phyloP scores from a whole-genome alignment of 1,140 invertebrate species.

The Eupristina koningsbergeri region DNA sequence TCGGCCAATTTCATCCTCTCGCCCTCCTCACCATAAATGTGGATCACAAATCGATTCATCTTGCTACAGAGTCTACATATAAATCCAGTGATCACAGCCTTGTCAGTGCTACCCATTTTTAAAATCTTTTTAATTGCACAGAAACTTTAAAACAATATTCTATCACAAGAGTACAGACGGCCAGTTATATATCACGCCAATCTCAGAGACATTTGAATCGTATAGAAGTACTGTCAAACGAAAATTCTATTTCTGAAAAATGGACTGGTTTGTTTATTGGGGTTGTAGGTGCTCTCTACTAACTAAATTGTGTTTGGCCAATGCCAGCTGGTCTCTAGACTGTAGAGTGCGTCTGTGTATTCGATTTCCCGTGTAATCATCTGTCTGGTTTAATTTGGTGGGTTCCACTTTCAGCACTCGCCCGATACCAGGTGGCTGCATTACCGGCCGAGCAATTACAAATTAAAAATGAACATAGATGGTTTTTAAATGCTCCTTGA shows the following conservation, averaged over 20 bases:
- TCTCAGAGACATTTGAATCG: slow-evolving; percentile 5
- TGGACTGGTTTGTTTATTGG: slow-evolving; percentile 48
- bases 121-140: background rate
- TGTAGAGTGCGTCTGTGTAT: slow-evolving; percentile 25
- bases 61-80: slow-evolving; percentile 85
- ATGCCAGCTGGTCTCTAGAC: slow-evolving; percentile 34
- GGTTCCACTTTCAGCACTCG: background rate
- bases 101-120: slow-evolving; percentile 83
- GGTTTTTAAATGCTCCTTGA: too few species aligned
- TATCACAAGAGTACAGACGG: background rate
- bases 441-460: slow-evolving; percentile 25
- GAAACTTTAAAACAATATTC: background rate
- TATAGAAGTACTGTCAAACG: slow-evolving; percentile 26
- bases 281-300: background rate
- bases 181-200: background rate
- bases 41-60: slow-evolving; percentile 85
- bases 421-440: background rate
- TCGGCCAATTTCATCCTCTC: slow-evolving; percentile 80
- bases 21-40: slow-evolving; percentile 84
- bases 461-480: background rate
- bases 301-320: slow-evolving; percentile 32
- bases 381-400: background rate
- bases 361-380: slow-evolving; percentile 26
- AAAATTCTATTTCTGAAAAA: slow-evolving; percentile 37
- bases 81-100: slow-evolving; percentile 83